Conservation (phyloP, 2,797 vertebrate species). For the Echeneis naucrates region DNA sequence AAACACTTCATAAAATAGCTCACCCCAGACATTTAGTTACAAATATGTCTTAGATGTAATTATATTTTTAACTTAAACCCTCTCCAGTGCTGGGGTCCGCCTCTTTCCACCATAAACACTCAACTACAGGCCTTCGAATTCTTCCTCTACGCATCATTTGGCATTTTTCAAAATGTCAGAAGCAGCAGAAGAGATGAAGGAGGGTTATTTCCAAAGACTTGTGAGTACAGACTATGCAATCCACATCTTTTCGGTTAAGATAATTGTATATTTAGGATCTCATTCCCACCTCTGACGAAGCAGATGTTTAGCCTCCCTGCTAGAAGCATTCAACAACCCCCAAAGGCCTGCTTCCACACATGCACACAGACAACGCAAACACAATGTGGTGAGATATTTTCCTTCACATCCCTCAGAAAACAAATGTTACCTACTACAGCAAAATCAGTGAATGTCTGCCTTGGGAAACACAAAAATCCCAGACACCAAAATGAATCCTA, state of each 20-base stretch:
- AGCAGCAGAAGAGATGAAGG: neutral
- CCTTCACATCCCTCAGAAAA: slow-evolving; percentile 19
- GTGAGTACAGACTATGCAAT: neutral
- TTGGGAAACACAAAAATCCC: slow-evolving; percentile 32
- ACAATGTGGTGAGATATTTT: slow-evolving; percentile 29
- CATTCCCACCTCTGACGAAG: slow-evolving; percentile 39
- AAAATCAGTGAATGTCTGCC: slow-evolving; percentile 46
- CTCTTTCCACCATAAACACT: neutral
- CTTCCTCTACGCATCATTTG: slow-evolving; percentile 1
- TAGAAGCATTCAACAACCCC: slow-evolving; percentile 19
- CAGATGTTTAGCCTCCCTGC: slow-evolving; percentile 34
- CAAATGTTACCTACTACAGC: slow-evolving; percentile 22
- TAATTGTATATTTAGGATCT: slow-evolving; percentile 10
- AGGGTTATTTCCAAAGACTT: slow-evolving; percentile 1
- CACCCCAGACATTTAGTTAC: neutral
- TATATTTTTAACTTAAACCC: neutral
- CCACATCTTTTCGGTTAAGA: neutral
- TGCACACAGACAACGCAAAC: slow-evolving; percentile 17
- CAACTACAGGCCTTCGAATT: neutral
- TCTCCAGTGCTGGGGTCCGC: neutral
- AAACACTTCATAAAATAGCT: neutral
- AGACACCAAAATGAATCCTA: slow-evolving; percentile 32
- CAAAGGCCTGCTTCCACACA: slow-evolving; percentile 24
- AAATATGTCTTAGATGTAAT: neutral
- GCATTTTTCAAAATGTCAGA: slow-evolving; percentile 33